These are phyloP conservation scores for Mormyrus iriodes DNA, from an alignment of 2,113 vertebrate species.

Conservation along the genomic window DNA sequence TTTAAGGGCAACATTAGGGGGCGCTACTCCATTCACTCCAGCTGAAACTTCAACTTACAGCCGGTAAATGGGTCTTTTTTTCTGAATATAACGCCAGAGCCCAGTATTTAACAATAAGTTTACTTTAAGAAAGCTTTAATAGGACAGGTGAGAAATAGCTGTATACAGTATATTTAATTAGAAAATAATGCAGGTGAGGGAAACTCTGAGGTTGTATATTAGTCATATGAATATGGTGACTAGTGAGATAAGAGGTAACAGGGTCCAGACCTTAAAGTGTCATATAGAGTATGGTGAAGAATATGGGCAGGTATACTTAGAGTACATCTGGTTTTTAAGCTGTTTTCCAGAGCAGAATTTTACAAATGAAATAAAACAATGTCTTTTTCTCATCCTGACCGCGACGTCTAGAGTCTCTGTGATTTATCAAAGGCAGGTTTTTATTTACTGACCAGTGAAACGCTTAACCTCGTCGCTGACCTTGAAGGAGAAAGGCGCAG, in stretches of 20 bases:
- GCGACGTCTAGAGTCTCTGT: neutral
- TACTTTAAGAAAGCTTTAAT: neutral
- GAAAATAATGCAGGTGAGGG: neutral
- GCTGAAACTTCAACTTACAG: conserved; percentile 8
- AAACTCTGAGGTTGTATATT: neutral
- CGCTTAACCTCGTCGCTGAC: neutral
- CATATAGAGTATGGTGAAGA: neutral
- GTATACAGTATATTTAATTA: neutral
- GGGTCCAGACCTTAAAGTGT: neutral
- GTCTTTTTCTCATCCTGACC: neutral
- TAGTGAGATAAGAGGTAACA: neutral
- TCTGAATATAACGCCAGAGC: neutral
- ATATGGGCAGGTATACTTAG: neutral
- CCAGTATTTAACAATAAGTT: neutral
- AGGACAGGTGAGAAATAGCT: neutral
- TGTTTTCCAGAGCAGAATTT: neutral
- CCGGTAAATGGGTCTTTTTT: neutral
- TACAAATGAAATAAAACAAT: neutral
- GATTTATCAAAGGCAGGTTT: neutral
- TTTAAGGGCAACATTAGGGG: neutral
- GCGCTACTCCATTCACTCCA: neutral
- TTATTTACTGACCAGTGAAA: neutral
- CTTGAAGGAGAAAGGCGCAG: neutral
- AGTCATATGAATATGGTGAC: conserved; percentile 7
- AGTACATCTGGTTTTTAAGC: neutral